Base-by-base conservation (phyloP, 2,113 vertebrate species). In the Nothoprocta perdicaria region DNA sequence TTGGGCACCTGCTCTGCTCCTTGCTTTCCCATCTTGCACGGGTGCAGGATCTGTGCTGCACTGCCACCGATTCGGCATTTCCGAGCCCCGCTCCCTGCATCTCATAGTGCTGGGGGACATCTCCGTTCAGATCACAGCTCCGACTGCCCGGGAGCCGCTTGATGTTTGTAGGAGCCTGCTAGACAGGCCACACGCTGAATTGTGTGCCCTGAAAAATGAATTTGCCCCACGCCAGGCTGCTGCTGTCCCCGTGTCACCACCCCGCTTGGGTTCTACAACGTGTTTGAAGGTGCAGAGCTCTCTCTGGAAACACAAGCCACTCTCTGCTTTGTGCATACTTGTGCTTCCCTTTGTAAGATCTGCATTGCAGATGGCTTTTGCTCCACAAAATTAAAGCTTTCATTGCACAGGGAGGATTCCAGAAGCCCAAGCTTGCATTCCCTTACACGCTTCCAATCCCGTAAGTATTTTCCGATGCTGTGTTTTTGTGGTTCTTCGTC, bases 321-420 rank as follows among this genome's bases (percentile, higher is more conserved):
- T 1, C 3, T 16, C 53, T 31, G 43, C 29, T 31, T 12, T 35
- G 17, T 40, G 43, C 40, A 50, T 31, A 40, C 13, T 45, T 33
- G 14, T 26, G 11, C 26, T 8, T n/a, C 9, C 22, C 43, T 45
- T 76, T 41, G 63, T 57, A 46, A 80, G 83, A 86, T 97, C 92
- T 95, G 95, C 95, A 96, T 87, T 97, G 96, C 94, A 94, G 94
- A 92, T 94, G 73, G 73, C 46, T 84, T 88, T 74, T 61, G 75
- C 88, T 92, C 50, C 1, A 15, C 43, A 31, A 40, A 77, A 86
- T 16, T 52, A 84, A 77, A 88, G 65, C 82, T 92, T 92, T 33
- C 61, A 55, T 61, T 76, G 92, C 88, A 73, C 5, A 1, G 46
- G 86, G 86, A 87, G 83, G 53, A 80, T 68, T 92, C 86, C 81